phyloP scores from a whole-genome alignment of 2,113 vertebrate species.

The Hypocryptadius cinnamomeus region DNA sequence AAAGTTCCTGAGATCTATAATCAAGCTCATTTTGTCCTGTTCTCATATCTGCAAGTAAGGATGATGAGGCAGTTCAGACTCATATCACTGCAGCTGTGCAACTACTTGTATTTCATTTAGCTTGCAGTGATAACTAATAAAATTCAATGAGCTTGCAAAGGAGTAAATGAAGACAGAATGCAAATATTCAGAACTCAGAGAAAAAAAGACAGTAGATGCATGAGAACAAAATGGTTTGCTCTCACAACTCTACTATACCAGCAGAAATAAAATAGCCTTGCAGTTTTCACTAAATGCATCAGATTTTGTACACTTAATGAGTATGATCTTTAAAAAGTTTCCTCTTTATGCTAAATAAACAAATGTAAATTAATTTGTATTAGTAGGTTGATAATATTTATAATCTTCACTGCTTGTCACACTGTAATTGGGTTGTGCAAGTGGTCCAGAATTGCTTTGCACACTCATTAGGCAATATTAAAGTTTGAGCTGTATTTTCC shows the following conservation, averaged over 20 bases:
- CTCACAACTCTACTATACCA: not conserved
- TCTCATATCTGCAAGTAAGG: not conserved
- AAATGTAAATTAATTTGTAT: not conserved
- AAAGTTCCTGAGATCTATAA: not conserved
- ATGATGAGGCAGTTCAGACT: not conserved
- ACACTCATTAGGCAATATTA: not conserved
- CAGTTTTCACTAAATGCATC: not conserved
- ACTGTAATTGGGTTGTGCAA: not conserved
- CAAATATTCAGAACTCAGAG: not conserved
- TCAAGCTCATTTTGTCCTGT: not conserved
- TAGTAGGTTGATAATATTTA: not conserved
- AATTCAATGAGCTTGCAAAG: not conserved
- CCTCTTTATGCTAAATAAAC: not conserved
- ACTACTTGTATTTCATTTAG: not conserved
- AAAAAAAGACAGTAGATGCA: not conserved
- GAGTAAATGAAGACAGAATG: not conserved
- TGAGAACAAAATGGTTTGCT: not conserved
- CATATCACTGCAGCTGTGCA: slow-evolving; percentile 1
- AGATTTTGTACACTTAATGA: not conserved
- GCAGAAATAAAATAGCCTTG: not conserved
- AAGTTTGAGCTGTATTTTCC: not conserved
- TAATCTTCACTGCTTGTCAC: not conserved
- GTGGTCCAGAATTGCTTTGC: not conserved
- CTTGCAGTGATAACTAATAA: slow-evolving; percentile 14
- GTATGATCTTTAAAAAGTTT: not conserved